Evolutionary conservation across 1,140 invertebrate genomes (phyloP).

Genomic region (Apis cerana): DNA sequence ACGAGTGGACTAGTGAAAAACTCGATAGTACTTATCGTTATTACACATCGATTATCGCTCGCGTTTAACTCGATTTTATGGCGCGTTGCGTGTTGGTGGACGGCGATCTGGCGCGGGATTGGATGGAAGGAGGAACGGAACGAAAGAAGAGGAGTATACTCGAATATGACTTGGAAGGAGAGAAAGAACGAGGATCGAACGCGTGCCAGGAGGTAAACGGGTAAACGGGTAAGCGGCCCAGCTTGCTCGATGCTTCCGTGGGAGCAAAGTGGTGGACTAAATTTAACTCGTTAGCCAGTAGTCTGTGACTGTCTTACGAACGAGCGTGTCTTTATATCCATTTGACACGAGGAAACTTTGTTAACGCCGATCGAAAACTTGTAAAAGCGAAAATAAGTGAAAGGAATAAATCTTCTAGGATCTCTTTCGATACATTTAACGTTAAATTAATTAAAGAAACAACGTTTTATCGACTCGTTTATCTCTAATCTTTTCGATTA

Average conservation of each 20-base stretch:
- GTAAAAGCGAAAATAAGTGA: not conserved
- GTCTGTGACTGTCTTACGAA: slow-evolving; percentile 34
- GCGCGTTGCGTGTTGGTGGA: not conserved
- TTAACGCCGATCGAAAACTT: not conserved
- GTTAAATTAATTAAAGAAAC: too few species aligned
- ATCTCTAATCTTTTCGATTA: too few species aligned
- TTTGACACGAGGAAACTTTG: slow-evolving; percentile 11
- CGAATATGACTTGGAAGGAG: not conserved
- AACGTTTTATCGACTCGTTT: too few species aligned
- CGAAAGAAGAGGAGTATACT: too few species aligned
- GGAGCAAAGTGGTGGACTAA: slow-evolving; percentile 52
- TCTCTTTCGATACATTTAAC: too few species aligned
- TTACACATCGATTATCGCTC: not conserved
- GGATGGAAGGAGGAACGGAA: too few species aligned
- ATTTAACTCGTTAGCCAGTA: slow-evolving; percentile 57
- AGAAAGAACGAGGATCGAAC: not conserved
- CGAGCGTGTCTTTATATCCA: slow-evolving; percentile 20
- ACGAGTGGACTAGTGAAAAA: not conserved
- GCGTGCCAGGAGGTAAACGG: slow-evolving; percentile 33
- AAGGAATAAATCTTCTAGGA: not conserved
- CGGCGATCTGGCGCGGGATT: not conserved
- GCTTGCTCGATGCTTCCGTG: slow-evolving; percentile 32
- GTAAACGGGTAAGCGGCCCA: slow-evolving; percentile 38
- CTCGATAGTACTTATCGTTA: not conserved
- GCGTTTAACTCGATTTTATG: not conserved